Evolutionary conservation across 2,888 invertebrate species (phyloP).

Genomic region (Kuschelorhynchus macadamiae): DNA sequence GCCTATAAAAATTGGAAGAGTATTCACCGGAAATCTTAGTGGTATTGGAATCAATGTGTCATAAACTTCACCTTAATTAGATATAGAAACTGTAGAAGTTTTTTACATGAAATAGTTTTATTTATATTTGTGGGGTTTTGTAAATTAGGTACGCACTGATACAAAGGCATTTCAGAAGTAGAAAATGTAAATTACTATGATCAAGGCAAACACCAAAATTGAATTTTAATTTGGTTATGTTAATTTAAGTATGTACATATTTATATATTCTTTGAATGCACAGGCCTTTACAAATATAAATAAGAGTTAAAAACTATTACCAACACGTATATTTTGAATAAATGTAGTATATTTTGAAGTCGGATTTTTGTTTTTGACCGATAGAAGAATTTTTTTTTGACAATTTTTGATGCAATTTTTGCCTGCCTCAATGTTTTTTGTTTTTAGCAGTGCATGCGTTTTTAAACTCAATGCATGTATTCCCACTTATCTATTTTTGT

Average conservation of each 20-base stretch:
- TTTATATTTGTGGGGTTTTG: conserved; percentile 2
- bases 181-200: no score
- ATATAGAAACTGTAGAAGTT: conserved; percentile 3
- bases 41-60: conserved; percentile 8
- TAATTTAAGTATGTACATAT: no score
- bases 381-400: conserved; percentile 24
- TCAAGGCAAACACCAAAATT: no score
- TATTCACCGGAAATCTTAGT: conserved; percentile 3
- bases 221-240: no score
- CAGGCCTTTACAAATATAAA: no score
- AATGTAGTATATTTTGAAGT: no score
- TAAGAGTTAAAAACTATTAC: no score
- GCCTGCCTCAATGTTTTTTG: conserved; percentile 2
- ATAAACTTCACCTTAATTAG: background rate
- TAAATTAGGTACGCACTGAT: no score
- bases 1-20: background rate
- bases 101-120: background rate
- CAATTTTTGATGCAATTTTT: background rate
- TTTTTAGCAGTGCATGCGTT: conserved; percentile 5
- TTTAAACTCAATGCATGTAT: background rate
- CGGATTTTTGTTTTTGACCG: conserved; percentile 28
- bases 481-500: background rate
- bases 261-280: no score
- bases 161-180: no score
- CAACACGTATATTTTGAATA: no score